Evolutionary conservation across 2,888 invertebrate species (phyloP).

Genomic region (Leptothorax acervorum): DNA sequence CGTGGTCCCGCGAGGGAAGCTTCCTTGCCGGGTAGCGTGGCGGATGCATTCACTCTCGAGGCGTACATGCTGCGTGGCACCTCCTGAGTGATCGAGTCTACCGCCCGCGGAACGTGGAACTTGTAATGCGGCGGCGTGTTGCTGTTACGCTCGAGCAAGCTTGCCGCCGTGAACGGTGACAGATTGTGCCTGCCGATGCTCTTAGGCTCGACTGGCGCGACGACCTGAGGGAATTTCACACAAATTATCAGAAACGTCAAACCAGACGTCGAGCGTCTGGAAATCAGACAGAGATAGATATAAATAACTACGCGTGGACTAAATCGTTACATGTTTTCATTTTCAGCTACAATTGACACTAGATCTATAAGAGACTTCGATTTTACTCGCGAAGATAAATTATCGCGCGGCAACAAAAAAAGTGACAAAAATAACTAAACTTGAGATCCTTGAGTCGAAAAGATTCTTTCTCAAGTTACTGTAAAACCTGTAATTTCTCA

Average conservation of each 20-base stretch:
- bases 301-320: not conserved
- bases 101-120: constrained; percentile 90
- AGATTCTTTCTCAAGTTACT: not conserved
- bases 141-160: constrained; percentile 86
- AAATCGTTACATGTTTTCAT: not conserved
- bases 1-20: constrained; percentile 79
- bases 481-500: constrained; percentile 50
- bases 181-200: constrained; percentile 86
- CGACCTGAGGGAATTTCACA: constrained; percentile 76
- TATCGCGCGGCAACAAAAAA: not conserved
- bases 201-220: constrained; percentile 85
- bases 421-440: not conserved
- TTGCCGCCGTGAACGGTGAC: constrained; percentile 87
- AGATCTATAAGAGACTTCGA: not conserved
- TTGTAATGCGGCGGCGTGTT: constrained; percentile 87
- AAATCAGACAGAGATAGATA: not conserved
- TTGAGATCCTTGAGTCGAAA: not conserved
- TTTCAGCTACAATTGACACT: not conserved
- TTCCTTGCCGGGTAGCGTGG: constrained; percentile 81
- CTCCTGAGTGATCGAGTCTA: constrained; percentile 88
- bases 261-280: not conserved
- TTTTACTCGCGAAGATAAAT: not conserved
- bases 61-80: constrained; percentile 80
- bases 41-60: constrained; percentile 81
- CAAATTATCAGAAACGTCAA: constrained; percentile 25